A percentile compares a stretch with the other conserved stretches of the same genome.
These are phyloP conservation scores for Cybosia mesomella DNA, from an alignment of 2,888 invertebrate species.

Conservation along the genomic window DNA sequence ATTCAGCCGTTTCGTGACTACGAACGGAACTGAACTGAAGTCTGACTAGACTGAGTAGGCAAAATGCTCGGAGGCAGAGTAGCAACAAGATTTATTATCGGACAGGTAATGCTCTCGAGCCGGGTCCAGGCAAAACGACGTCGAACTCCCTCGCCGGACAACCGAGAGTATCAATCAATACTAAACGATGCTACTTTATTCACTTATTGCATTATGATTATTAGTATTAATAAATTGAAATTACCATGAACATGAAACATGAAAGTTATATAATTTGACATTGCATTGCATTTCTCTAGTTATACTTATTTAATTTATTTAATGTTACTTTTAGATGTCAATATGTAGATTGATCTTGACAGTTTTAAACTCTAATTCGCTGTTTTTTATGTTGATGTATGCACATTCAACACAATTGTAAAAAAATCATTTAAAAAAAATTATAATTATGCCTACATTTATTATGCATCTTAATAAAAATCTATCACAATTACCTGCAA, in stretches of 20 bases:
- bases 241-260: background rate
- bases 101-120: too few species aligned
- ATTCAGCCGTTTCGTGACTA: too few species aligned
- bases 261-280: background rate
- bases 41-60: too few species aligned
- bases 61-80: too few species aligned
- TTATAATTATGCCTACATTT: background rate
- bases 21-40: too few species aligned
- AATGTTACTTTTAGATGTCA: background rate
- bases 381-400: background rate
- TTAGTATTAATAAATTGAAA: background rate
- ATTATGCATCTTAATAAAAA: background rate
- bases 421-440: background rate
- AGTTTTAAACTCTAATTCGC: background rate
- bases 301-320: background rate
- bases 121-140: too few species aligned
- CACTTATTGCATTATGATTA: background rate
- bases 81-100: too few species aligned
- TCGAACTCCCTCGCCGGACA: too few species aligned
- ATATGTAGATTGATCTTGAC: background rate
- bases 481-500: constrained; percentile 88
- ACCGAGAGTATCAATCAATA: too few species aligned
- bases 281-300: background rate
- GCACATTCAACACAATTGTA: background rate
- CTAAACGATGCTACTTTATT: too few species aligned